Evolutionary conservation across 1,140 invertebrate species (phyloP), one percentile per base, ranked within the genome.

Genomic region (Anastatus disparis): DNA sequence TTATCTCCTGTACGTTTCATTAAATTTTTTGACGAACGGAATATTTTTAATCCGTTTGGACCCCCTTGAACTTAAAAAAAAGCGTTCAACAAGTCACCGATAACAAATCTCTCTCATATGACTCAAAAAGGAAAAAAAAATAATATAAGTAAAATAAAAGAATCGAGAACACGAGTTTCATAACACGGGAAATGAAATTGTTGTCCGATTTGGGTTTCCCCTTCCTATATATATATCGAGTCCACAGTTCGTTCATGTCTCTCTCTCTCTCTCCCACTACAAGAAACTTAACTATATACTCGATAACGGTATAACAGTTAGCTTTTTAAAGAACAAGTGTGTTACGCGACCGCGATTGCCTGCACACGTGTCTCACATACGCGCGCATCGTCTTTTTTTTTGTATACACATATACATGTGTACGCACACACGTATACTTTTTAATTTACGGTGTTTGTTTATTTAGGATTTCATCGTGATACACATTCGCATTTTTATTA

Each of bases 331-430:
- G 42, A 46, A 42, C 48, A 10, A 67, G 74, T 69, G 75, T 70
- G 75, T 75, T 75, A 77, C 76, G 71, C 75, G 76, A 77, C 70
- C 59, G 68, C 62, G 12, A 58, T 58, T 53, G 48, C n/a, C n/a
- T n/a, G n/a, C 65, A 71, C 76, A 67, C 74, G 76, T 77, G 76
- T 75, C 74, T 38, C 46, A 46, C 20, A 9, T 31, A 38, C 42
- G 61, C 46, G 27, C 26, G 44, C 29, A 17, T 27, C 27, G 27
- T 10, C n/a, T n/a, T n/a, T n/a, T n/a, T n/a, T n/a, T n/a, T n/a
- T n/a, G n/a, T n/a, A n/a, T n/a, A n/a, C n/a, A n/a, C n/a, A n/a
- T n/a, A n/a, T n/a, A n/a, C n/a, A n/a, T n/a, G n/a, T n/a, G n/a
- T n/a, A n/a, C n/a, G n/a, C n/a, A n/a, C n/a, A n/a, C n/a, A n/a